Conservation (phyloP, 2,888 invertebrate species). For the Homarus gammarus region DNA sequence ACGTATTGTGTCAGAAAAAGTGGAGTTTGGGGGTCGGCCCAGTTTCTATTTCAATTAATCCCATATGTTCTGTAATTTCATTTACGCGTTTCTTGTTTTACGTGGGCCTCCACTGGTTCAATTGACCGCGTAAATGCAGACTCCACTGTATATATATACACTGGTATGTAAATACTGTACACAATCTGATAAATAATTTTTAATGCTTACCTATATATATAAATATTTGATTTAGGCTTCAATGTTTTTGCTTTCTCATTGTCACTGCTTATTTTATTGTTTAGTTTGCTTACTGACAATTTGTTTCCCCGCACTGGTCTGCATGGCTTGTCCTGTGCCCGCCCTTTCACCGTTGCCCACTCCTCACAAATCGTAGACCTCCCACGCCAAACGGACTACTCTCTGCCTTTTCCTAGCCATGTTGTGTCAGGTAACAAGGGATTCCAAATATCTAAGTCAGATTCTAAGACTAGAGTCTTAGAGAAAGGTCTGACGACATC, state of each 20-base stretch:
- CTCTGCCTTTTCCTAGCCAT: background rate
- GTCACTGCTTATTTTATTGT: slow-evolving; percentile 30
- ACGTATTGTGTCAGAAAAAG: too few species aligned
- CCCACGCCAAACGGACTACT: slow-evolving; percentile 25
- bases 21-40: too few species aligned
- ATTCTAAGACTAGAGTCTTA: slow-evolving; percentile 8
- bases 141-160: too few species aligned
- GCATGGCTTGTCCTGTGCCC: slow-evolving; percentile 55
- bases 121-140: too few species aligned
- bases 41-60: too few species aligned
- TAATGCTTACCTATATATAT: slow-evolving; percentile 15
- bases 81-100: too few species aligned
- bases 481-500: background rate
- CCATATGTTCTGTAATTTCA: too few species aligned
- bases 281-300: slow-evolving; percentile 60
- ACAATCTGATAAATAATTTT: background rate
- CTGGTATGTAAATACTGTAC: too few species aligned
- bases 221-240: too few species aligned
- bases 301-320: slow-evolving; percentile 58
- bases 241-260: slow-evolving; percentile 17
- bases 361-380: slow-evolving; percentile 27
- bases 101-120: too few species aligned
- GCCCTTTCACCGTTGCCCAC: slow-evolving; percentile 44
- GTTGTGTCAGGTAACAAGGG: slow-evolving; percentile 6
- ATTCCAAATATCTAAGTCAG: slow-evolving; percentile 7